Base-by-base conservation (phyloP, 2,888 invertebrate species). In the Drosophila fungiperda region DNA sequence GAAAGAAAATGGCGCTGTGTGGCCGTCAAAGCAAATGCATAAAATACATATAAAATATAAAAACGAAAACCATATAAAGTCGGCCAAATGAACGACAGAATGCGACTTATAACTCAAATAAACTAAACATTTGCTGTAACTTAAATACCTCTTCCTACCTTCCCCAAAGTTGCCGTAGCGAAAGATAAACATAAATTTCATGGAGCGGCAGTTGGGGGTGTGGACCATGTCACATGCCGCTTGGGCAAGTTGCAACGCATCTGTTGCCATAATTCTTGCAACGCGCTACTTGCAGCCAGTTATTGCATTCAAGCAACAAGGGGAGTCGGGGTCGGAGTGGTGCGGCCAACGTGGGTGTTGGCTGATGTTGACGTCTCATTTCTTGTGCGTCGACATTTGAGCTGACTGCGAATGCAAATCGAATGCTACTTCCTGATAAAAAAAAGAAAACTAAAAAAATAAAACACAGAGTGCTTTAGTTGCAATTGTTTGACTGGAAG, bases 221-320 rank as follows among this genome's bases (percentile, higher is more conserved):
- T 50, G 72, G 36, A 49, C 38, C 75, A 53, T 73, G 70, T 79
- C 65, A 66, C 62, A 50, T 72, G 78, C 65, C 57, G 68, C 45
- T 48, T 61, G 36, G 71, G 66, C 64, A 69, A 70, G 69, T 72
- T 70, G 89, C 78, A 66, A 64, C 64, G 87, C 87, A 90, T 87
- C 87, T 87, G 87, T 76, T 87, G 86, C 90, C 88, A 90, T 87
- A 90, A 89, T 79, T 87, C 87, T 90, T 84, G 72, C 69, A 72
- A 69, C 82, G 83, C 77, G 80, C 67, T 73, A 80, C 75, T 58
- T 72, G 66, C 52, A 15, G 29, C 75, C 64, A 64, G 69, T 69
- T 73, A 38, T 68, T 73, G 69, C 26, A 26, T 35, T 48, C 50
- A 42, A 35, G 26, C 32, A 26, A 12, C 35, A 20, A 20, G 20